A percentile compares a stretch with the other conserved stretches of the same genome.
These are phyloP conservation scores for Eudasyphora cyanicolor DNA, from an alignment of 2,888 invertebrate genomes.

Conservation along the genomic window DNA sequence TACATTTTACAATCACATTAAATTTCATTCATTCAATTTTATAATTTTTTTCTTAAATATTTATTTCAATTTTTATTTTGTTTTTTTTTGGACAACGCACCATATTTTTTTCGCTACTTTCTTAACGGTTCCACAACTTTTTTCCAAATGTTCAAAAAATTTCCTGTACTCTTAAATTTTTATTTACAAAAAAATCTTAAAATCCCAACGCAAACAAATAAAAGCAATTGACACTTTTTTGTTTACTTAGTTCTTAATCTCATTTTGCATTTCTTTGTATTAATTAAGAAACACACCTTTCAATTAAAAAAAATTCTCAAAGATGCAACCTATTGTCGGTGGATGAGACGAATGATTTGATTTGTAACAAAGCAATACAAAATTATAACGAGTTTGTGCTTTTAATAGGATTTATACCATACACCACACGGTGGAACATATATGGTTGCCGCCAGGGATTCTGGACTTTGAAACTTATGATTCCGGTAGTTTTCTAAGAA, in stretches of 20 bases:
- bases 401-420: no score
- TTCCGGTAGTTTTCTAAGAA: no score
- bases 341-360: not conserved
- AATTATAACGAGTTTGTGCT: no score
- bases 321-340: not conserved
- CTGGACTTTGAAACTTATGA: no score
- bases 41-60: not conserved
- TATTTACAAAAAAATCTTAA: slow-evolving; percentile 13
- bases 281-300: not conserved
- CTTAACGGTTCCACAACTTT: not conserved
- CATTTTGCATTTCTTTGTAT: not conserved
- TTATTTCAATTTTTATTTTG: not conserved
- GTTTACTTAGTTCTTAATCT: not conserved
- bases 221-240: not conserved
- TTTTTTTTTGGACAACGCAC: not conserved
- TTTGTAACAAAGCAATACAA: no score
- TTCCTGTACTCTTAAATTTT: not conserved
- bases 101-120: not conserved
- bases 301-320: not conserved
- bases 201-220: not conserved
- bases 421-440: no score
- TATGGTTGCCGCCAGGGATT: no score
- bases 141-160: not conserved
- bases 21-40: not conserved
- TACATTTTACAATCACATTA: not conserved